Evolutionary conservation across 2,113 vertebrate genomes (phyloP).

Genomic region (Oncorhynchus kisutch): DNA sequence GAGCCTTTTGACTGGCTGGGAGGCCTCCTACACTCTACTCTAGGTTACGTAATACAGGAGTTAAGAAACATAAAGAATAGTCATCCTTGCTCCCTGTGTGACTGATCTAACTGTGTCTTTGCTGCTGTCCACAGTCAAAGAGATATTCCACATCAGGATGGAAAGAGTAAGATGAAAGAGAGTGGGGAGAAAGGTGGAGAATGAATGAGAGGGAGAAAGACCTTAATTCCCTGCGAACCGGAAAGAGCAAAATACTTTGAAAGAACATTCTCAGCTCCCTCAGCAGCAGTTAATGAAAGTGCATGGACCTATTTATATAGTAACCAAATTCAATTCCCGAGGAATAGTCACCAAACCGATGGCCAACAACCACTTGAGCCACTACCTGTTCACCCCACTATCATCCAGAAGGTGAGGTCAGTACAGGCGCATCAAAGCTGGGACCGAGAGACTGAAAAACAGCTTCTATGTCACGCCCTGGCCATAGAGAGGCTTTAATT

Average conservation of each 20-base stretch:
- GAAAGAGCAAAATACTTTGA: conserved; percentile 3
- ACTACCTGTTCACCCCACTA: too few species aligned
- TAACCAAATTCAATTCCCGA: too few species aligned
- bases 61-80: background rate
- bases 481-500: too few species aligned
- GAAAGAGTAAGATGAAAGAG: background rate
- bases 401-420: too few species aligned
- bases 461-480: too few species aligned
- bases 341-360: too few species aligned
- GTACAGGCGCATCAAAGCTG: too few species aligned
- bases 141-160: background rate
- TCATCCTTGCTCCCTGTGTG: background rate
- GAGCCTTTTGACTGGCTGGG: background rate
- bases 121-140: background rate
- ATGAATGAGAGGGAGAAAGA: background rate
- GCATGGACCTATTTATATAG: background rate
- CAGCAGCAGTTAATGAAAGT: background rate
- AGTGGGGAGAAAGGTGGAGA: background rate
- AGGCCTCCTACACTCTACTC: background rate
- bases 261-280: too few species aligned
- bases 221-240: background rate
- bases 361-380: too few species aligned
- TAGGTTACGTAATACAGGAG: background rate
- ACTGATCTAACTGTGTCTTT: background rate
- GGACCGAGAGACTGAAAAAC: too few species aligned